Base-by-base conservation (phyloP, 2,113 vertebrate species). In the Malurus elegans region DNA sequence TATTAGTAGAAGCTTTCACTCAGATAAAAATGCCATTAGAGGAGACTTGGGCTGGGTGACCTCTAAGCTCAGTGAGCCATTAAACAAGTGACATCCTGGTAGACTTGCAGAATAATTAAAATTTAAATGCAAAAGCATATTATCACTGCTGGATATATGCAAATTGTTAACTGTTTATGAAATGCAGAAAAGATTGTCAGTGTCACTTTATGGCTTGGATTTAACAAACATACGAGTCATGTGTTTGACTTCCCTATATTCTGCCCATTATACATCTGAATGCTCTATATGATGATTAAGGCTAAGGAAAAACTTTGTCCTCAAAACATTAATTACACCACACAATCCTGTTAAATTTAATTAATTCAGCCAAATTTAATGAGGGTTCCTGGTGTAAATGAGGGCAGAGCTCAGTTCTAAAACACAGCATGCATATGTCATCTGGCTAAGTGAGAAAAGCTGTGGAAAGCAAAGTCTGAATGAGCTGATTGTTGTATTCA, bases 21-120 rank as follows among this genome's bases (percentile, higher is more conserved):
- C 4, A 1, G 32, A 84, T 62, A 83, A 92, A 95, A 92, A 56
- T 5, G 3, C 54, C 80, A 45, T 38, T 32, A 71, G 47, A 84
- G 76, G 79, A 96, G 84, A 38, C 50, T 82, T 78, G 90, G 92
- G 64, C 58, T 36, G 58, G 51, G 74, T 96, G 93, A 96, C 92
- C 95, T 95, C 70, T 75, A 92, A 96, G 79, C 75, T 84, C 91
- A 96, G 84, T 32, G 79, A 95, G 94, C 84, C 93, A 93, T 95
- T 96, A 90, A 95, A 84, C 74, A 92, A 93, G 87, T 95, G 88
- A 94, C 88, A 95, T 92, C 71, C 58, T 94, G 78, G 67, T 88
- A 94, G 90, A 79, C 79, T 81, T 90, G 60, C 66, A 95, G 88
- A 96, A 88, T 92, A 96, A 96, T 96, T 96, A 96, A 94, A 95